A percentile compares a stretch with the other conserved stretches of the same genome.
These are phyloP conservation scores for Gobio gobio DNA, from an alignment of 2,113 vertebrate species.

Conservation along the genomic window DNA sequence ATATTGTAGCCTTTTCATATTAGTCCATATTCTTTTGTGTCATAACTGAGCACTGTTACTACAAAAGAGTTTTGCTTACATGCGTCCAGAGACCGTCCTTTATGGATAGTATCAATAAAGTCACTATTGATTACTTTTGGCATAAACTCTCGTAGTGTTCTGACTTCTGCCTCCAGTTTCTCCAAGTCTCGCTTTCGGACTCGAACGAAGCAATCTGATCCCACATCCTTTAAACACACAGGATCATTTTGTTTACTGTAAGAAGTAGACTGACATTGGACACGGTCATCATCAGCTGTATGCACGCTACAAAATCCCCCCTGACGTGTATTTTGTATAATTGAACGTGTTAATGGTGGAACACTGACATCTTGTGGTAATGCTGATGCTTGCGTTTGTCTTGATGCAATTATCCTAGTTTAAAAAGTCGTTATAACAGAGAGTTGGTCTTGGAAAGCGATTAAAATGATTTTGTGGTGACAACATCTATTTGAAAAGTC, in stretches of 20 bases:
- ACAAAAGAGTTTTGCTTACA: conserved; percentile 71
- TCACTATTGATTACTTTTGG: conserved; percentile 83
- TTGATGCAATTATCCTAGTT: neutral
- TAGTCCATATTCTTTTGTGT: neutral
- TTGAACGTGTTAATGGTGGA: neutral
- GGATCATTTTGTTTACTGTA: neutral
- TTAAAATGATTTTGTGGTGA: neutral
- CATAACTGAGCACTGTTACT: neutral
- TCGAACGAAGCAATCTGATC: conserved; percentile 75
- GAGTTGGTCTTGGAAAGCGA: neutral
- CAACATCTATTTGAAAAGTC: neutral
- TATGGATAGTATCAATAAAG: conserved; percentile 78
- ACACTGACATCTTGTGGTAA: conserved; percentile 25
- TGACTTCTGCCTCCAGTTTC: conserved; percentile 89
- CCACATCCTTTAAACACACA: conserved; percentile 59
- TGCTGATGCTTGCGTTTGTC: neutral
- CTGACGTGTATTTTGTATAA: neutral
- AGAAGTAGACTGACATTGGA: neutral
- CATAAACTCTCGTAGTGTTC: conserved; percentile 91
- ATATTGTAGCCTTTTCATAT: neutral
- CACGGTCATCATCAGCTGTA: too few species aligned
- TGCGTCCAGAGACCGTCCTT: conserved; percentile 74
- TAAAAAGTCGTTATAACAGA: too few species aligned
- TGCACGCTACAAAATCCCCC: neutral
- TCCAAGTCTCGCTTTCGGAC: conserved; percentile 86